Base-by-base conservation (phyloP, 2,888 invertebrate species). In the Pterostichus madidus region DNA sequence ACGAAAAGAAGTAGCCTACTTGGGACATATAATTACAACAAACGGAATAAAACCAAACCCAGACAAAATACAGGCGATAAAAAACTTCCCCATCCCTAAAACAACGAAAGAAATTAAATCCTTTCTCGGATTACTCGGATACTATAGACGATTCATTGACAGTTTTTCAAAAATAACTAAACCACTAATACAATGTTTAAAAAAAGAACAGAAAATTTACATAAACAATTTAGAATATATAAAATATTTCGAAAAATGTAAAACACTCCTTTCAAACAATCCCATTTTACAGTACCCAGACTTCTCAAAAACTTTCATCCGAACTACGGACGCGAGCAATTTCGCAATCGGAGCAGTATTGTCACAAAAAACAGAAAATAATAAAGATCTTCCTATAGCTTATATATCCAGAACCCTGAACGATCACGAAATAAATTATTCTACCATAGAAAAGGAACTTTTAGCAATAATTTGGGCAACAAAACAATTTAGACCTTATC, bases 1-100 rank as follows among this genome's bases (percentile, higher is more conserved):
- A 7, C 83, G 83, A 44, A 85, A 84, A n/a, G 85, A 85, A 84
- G 80, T 87, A 0, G 84, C 85, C 24, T 88, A 85, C 59, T 84
- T 88, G 13, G 88, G 88, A 5, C 88, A 87, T 79, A 75, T 87
- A 5, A 85, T 89, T 6, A 85, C n/a, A n/a, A n/a, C n/a, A n/a
- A n/a, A n/a, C n/a, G n/a, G n/a, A n/a, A n/a, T n/a, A n/a, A n/a
- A n/a, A n/a, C n/a, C n/a, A n/a, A n/a, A n/a, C n/a, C n/a, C n/a
- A n/a, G n/a, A n/a, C n/a, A n/a, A n/a, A n/a, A n/a, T n/a, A n/a
- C n/a, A n/a, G n/a, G n/a, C n/a, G n/a, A n/a, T n/a, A n/a, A n/a
- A n/a, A n/a, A n/a, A n/a, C n/a, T n/a, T n/a, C n/a, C n/a, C n/a
- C n/a, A n/a, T n/a, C n/a, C n/a, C n/a, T n/a, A n/a, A n/a, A n/a